Evolutionary conservation across 37 sponge, comb jelly and placozoan genomes (phyloP).

Genomic region (Petrosia ficiformis): DNA sequence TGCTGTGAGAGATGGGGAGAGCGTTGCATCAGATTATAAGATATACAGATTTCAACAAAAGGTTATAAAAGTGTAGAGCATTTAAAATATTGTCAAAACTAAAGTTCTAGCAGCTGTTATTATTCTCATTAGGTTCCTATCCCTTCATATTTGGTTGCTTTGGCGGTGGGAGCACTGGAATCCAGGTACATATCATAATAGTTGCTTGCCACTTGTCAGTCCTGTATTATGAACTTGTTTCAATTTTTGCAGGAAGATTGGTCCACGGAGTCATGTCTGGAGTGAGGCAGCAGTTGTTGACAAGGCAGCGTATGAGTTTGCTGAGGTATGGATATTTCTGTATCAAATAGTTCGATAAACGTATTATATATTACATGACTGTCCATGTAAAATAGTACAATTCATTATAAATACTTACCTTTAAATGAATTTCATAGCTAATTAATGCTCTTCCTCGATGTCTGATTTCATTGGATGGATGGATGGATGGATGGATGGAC

Average conservation of each 20-base stretch:
- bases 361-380: no score
- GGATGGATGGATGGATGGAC: no score
- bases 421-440: no score
- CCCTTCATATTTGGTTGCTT: conserved; percentile 86
- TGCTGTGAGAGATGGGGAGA: conserved; percentile 45
- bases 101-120: not conserved
- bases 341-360: no score
- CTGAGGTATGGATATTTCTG: conserved; percentile 56
- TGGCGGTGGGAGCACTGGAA: conserved; percentile 83
- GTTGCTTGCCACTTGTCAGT: not conserved
- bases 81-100: conserved; percentile 7
- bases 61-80: not conserved
- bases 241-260: conserved; percentile 44
- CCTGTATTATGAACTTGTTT: not conserved
- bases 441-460: no score
- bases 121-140: conserved; percentile 67
- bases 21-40: not conserved
- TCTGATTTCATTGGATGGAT: no score
- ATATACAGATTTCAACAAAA: conserved; percentile 55
- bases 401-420: no score
- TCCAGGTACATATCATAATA: conserved; percentile 35
- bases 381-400: no score
- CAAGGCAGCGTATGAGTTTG: conserved; percentile 77
- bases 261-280: conserved; percentile 81
- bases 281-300: conserved; percentile 81